Base-by-base conservation (phyloP, 1,140 invertebrate species). In the Pollicipes pollicipes region DNA sequence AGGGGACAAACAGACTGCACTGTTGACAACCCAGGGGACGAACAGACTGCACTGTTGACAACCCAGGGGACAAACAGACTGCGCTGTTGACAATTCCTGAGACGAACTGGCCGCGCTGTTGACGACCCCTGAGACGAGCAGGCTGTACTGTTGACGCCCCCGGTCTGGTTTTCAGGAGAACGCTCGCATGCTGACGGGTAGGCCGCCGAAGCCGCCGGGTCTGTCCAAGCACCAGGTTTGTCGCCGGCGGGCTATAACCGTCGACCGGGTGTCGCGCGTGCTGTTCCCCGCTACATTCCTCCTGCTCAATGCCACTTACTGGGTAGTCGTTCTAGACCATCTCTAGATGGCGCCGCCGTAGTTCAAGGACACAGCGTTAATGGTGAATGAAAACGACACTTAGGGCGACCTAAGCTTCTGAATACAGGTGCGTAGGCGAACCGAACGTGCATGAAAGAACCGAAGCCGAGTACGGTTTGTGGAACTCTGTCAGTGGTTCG, bases 291-390 rank as follows among this genome's bases (percentile, higher is more conserved):
- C 76, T 30, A 76, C 78, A 29, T 82, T 81, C 72, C 74, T 76
- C 28, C 35, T 81, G 21, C 79, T 81, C 71, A 81, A 81, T 70
- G 74, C 77, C 31, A 74, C 77, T 73, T 81, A 80, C 71, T 80
- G 80, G 80, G 45, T 75, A 26, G 71, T 75, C 31, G 76, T 74
- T 35, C 72, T 74, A 27, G 70, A 76, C 26, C 64, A 69, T n/a
- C 32, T 73, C 1, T 71, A 73, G 68, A 58, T 21, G 45, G 6
- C 45, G n/a, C n/a, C n/a, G n/a, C n/a, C n/a, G n/a, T n/a, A n/a
- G n/a, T n/a, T n/a, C n/a, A n/a, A n/a, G n/a, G n/a, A n/a, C n/a
- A n/a, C n/a, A n/a, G n/a, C n/a, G n/a, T n/a, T n/a, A n/a, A n/a
- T n/a, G n/a, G n/a, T n/a, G n/a, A n/a, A n/a, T n/a, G n/a, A n/a